phyloP scores from a whole-genome alignment of 2,888 invertebrate genomes.

The Druceiella hillmani region DNA sequence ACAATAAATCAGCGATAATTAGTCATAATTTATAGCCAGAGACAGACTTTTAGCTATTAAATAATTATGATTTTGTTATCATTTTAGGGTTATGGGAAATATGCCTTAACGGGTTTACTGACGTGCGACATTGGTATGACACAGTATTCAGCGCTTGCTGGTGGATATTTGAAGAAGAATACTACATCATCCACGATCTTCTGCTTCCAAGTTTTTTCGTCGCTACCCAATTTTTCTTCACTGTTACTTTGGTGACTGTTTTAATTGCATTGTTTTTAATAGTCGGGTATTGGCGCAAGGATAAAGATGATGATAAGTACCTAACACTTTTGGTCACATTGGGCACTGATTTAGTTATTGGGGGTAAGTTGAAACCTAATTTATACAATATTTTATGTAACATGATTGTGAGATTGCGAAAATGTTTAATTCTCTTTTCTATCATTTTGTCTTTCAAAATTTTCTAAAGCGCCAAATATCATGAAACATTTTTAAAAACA shows the following conservation, averaged over 20 bases:
- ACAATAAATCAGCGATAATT: no score
- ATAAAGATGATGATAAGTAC: constrained; percentile 71
- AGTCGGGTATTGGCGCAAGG: constrained; percentile 65
- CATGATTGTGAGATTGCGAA: no score
- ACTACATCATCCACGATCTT: constrained; percentile 88
- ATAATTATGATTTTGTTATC: constrained; percentile 3
- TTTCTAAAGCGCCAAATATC: no score
- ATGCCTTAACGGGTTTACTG: constrained; percentile 84
- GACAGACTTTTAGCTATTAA: no score
- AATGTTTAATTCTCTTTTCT: no score
- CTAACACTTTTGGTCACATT: constrained; percentile 67
- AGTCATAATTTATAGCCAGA: no score
- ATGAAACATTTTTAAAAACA: no score
- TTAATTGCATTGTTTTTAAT: constrained; percentile 71
- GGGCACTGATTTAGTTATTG: constrained; percentile 66
- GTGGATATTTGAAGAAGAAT: constrained; percentile 98
- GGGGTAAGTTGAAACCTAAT: no score
- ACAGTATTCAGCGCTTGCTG: constrained; percentile 81
- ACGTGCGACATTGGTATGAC: constrained; percentile 82
- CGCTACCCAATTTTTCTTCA: constrained; percentile 90
- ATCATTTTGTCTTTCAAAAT: no score
- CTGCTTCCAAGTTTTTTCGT: constrained; percentile 88
- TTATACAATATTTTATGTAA: no score
- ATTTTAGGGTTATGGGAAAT: constrained; percentile 88
- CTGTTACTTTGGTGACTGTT: constrained; percentile 77